A percentile compares a stretch with the other conserved stretches of the same genome.
Evolutionary conservation across 2,888 invertebrate species (phyloP).

Genomic region (Leucophenga montana): DNA sequence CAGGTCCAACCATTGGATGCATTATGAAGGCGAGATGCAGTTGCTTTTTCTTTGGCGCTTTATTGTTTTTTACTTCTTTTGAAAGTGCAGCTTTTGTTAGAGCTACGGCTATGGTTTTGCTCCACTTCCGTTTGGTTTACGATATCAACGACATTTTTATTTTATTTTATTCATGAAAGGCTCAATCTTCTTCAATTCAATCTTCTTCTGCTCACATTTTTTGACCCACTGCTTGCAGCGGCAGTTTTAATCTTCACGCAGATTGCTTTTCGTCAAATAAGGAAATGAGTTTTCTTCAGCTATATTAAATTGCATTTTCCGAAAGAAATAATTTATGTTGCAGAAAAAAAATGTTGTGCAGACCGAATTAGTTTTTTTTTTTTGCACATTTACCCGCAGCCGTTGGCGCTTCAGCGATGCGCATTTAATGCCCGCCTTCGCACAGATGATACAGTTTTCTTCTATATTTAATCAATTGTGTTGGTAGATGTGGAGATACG

Average conservation of each 20-base stretch:
- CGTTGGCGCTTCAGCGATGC: constrained; percentile 39
- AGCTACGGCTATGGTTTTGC: constrained; percentile 37
- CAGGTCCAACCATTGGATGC: constrained; percentile 18
- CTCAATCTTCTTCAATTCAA: constrained; percentile 40
- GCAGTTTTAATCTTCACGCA: constrained; percentile 40
- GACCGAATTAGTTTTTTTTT: constrained; percentile 9
- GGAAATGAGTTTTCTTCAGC: constrained; percentile 50
- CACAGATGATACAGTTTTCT: constrained; percentile 2
- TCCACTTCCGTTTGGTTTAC: constrained; percentile 66
- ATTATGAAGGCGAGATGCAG: constrained; percentile 11
- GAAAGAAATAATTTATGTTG: constrained; percentile 1
- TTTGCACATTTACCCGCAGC: constrained; percentile 53
- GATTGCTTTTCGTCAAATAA: constrained; percentile 35
- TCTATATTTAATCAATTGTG: too few relatives aligned
- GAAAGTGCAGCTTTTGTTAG: neutral
- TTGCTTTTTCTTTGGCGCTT: constrained; percentile 35
- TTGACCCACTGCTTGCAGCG: constrained; percentile 59
- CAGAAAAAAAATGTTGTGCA: constrained; percentile 27
- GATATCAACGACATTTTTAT: constrained; percentile 37
- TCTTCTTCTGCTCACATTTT: too few relatives aligned
- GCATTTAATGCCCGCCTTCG: constrained; percentile 20
- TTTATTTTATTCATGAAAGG: neutral
- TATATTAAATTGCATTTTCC: constrained; percentile 1
- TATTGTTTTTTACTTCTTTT: constrained; percentile 4
- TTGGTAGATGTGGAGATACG: too few relatives aligned